phyloP scores from a whole-genome alignment of 2,797 vertebrate species.

The Scarus forsteni region DNA sequence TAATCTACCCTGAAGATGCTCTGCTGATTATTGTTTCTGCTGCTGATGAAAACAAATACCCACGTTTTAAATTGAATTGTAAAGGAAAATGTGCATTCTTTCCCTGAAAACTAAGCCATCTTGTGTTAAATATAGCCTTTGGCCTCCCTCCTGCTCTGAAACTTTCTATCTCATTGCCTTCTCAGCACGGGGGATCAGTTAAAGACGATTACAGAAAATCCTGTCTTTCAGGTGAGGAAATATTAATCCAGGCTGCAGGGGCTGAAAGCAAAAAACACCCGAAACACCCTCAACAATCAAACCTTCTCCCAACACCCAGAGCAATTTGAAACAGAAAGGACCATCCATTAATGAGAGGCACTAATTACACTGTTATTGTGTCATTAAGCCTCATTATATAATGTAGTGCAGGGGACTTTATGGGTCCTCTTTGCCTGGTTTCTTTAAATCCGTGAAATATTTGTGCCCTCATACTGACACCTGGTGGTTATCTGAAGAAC shows the following conservation, averaged over 20 bases:
- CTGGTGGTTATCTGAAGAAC: conserved; percentile 40
- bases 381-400: conserved; percentile 27
- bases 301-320: not conserved
- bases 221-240: conserved; percentile 29
- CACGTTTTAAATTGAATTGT: too few relatives aligned
- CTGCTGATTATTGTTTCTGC: too few relatives aligned
- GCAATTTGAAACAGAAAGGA: not conserved
- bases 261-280: not conserved
- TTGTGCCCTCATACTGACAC: conserved; percentile 46
- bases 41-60: too few relatives aligned
- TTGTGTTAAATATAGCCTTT: not conserved
- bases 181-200: conserved; percentile 6
- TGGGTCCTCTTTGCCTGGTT: not conserved
- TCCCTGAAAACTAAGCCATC: too few relatives aligned
- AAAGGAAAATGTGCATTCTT: too few relatives aligned
- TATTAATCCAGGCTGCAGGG: conserved; percentile 9
- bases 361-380: not conserved
- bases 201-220: conserved; percentile 39
- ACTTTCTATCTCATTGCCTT: conserved; percentile 4
- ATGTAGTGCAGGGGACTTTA: conserved; percentile 3
- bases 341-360: not conserved
- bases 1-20: too few relatives aligned
- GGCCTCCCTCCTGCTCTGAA: conserved; percentile 7
- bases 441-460: not conserved
- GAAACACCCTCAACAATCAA: not conserved